Conservation (phyloP, 2,888 invertebrate species). For the Ormyrus nitidulus region DNA sequence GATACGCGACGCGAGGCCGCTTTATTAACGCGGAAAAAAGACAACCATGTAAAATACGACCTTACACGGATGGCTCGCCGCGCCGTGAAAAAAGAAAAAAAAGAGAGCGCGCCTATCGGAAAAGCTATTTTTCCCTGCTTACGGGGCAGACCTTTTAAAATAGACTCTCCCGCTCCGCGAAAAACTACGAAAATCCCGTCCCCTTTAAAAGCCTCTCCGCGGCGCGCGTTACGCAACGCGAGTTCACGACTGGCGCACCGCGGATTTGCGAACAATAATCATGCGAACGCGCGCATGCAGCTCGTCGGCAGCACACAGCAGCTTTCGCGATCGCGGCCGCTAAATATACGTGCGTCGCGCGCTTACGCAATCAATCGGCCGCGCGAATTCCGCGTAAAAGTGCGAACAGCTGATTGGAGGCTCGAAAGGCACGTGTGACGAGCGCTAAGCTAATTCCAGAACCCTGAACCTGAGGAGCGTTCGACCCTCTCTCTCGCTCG, state of each 20-base stretch:
- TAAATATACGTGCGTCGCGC: conserved; percentile 18
- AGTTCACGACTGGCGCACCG: too few relatives aligned
- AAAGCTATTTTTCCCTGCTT: background rate
- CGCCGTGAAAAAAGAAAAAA: background rate
- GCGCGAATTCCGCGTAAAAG: background rate
- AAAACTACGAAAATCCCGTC: too few relatives aligned
- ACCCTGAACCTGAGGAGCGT: conserved; percentile 2
- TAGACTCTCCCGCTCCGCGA: too few relatives aligned
- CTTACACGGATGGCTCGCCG: conserved; percentile 18
- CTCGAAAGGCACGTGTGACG: background rate
- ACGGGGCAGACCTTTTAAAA: too few relatives aligned
- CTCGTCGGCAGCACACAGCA: conserved; percentile 8
- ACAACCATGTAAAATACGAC: conserved; percentile 27
- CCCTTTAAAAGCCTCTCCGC: too few relatives aligned
- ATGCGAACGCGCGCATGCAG: background rate
- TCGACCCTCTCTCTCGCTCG: background rate
- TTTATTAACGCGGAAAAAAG: conserved; percentile 4
- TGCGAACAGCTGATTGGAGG: background rate
- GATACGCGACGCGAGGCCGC: background rate
- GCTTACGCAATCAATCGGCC: conserved; percentile 44
- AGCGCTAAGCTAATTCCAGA: background rate
- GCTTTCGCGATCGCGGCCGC: conserved; percentile 8
- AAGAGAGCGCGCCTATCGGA: background rate
- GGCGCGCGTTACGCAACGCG: too few relatives aligned
- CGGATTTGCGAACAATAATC: background rate